Percentiles rank a stretch among this genome's conserved stretches.
These are phyloP conservation scores for Cantharis lateralis DNA, from an alignment of 2,888 invertebrate genomes.

Conservation along the genomic window DNA sequence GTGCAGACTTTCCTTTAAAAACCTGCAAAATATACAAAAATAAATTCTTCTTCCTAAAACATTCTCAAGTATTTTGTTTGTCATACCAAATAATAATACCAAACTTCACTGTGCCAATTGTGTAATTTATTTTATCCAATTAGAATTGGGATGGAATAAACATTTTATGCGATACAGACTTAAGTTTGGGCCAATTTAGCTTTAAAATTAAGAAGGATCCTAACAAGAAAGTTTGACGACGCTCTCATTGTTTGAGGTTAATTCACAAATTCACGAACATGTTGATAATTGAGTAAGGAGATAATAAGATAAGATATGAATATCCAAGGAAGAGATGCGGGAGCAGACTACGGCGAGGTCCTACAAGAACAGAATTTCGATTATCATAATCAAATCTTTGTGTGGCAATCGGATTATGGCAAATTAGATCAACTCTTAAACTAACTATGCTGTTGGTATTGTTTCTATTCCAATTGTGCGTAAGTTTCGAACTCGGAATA, in stretches of 20 bases:
- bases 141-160: too few species aligned
- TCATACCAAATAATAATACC: neutral
- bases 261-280: constrained; percentile 24
- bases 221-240: constrained; percentile 5
- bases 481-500: constrained; percentile 28
- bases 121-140: too few species aligned
- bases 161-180: too few species aligned
- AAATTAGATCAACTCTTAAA: constrained; percentile 52
- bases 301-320: constrained; percentile 34
- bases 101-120: too few species aligned
- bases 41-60: neutral
- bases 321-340: constrained; percentile 32
- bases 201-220: neutral
- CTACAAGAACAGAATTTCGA: constrained; percentile 44
- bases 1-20: neutral
- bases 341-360: constrained; percentile 23
- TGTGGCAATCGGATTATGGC: constrained; percentile 51
- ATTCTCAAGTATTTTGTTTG: neutral
- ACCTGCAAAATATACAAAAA: neutral
- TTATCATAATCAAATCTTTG: constrained; percentile 55
- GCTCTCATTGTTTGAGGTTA: constrained; percentile 13
- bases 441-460: constrained; percentile 49
- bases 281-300: constrained; percentile 29
- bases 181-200: neutral
- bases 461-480: constrained; percentile 39